A percentile compares a stretch with the other conserved stretches of the same genome.
Conservation (phyloP, 2,797 vertebrate species). For the Schizopygopsis malacanthus region DNA sequence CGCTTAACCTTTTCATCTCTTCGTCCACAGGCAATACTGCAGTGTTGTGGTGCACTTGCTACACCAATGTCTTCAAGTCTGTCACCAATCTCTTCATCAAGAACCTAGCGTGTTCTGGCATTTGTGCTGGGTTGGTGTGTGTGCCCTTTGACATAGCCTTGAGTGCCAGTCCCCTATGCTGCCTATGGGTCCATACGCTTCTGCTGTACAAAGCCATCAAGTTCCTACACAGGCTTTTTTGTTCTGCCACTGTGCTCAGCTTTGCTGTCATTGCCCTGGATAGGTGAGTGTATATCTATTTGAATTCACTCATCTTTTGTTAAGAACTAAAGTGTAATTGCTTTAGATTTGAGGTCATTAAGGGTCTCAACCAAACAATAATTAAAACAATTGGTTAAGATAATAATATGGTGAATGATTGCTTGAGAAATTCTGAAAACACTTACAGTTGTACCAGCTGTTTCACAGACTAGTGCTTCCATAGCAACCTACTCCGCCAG, state of each 20-base stretch:
- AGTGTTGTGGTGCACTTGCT: slow-evolving; percentile 95
- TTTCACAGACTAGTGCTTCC: slow-evolving; percentile 55
- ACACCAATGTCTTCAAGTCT: slow-evolving; percentile 91
- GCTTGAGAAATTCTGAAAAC: neutral
- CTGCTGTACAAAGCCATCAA: slow-evolving; percentile 92
- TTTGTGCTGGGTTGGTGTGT: slow-evolving; percentile 92
- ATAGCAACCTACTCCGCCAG: slow-evolving; percentile 65
- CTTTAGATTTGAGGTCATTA: neutral
- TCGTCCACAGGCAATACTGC: slow-evolving; percentile 85
- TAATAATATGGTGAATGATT: neutral
- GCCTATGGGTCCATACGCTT: slow-evolving; percentile 92
- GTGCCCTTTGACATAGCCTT: slow-evolving; percentile 94
- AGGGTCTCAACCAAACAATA: neutral
- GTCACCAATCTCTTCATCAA: slow-evolving; percentile 95
- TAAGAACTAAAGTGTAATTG: neutral
- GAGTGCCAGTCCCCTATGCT: slow-evolving; percentile 90
- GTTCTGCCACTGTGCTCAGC: slow-evolving; percentile 94
- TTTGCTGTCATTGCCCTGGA: slow-evolving; percentile 95
- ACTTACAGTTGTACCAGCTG: slow-evolving; percentile 25
- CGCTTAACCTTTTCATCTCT: neutral
- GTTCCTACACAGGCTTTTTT: slow-evolving; percentile 97
- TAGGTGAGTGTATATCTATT: slow-evolving; percentile 80
- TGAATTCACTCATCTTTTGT: neutral
- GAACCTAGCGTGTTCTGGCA: slow-evolving; percentile 94
- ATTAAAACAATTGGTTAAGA: neutral